Evolutionary conservation across 2,113 vertebrate genomes (phyloP), one percentile per base, ranked within the genome.

Genomic region (Rhinoptilus africanus): DNA sequence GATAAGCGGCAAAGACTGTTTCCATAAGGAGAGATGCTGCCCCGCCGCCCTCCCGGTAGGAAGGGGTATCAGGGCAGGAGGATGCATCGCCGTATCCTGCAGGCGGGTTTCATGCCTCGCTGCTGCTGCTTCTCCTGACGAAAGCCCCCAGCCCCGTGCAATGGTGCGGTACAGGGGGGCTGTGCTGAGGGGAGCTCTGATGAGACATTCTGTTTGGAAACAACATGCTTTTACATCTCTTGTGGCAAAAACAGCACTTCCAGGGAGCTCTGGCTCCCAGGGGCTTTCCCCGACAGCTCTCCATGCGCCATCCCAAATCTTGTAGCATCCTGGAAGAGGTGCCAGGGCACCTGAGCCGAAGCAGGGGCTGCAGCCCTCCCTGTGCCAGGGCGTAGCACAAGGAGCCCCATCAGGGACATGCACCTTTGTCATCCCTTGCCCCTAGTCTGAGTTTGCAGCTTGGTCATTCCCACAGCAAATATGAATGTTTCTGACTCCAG

Each of bases 381-480:
- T 0, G 0, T 34, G 78, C 23, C 32, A 37, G 35, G 62, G 50
- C 2, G 0, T 1, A 34, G 27, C 5, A 8, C 35, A 23, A 45
- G 53, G 53, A 72, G 15, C 21, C 0, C 1, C 14, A 7, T 3
- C 0, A 1, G 15, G 26, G 16, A 0, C 17, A 39, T n/a, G 27
- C 39, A 57, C 71, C 69, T 92, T 74, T 89, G 47, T 32, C 41
- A 37, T n/a, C 45, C 24, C 37, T 88, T 0, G 0, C 45, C 71
- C 71, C 41, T 62, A 68, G 45, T 48, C 77, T 72, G 57, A 69
- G 82, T 93, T 82, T 1, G 0, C 76, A 92, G 78, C 85, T 83
- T 68, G 63, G 88, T 75, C 64, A 34, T 76, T 95, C 59, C 64
- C 35, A 14, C 41, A 57, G 75, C 6, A n/a, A 85, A 83, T 67